phyloP scores from a whole-genome alignment of 1,140 invertebrate genomes.

The Cheumatopsyche charites region DNA sequence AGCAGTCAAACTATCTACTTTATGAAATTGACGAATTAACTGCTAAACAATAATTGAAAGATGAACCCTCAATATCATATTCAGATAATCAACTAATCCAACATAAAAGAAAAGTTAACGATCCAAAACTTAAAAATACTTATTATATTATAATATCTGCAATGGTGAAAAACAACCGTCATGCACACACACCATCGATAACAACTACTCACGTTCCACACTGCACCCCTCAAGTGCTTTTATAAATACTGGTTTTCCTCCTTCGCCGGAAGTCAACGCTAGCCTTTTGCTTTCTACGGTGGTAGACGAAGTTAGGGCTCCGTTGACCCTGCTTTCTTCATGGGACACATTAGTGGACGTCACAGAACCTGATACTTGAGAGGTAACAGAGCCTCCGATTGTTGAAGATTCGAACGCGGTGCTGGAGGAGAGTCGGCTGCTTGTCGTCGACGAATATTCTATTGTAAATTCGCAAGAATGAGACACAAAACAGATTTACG shows the following conservation, averaged over 20 bases:
- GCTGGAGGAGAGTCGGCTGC: slow-evolving; percentile 59
- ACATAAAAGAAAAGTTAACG: too few species aligned
- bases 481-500: slow-evolving; percentile 29
- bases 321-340: slow-evolving; percentile 53
- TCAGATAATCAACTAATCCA: too few species aligned
- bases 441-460: slow-evolving; percentile 65
- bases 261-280: slow-evolving; percentile 50
- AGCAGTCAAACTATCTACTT: neutral
- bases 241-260: slow-evolving; percentile 70
- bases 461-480: slow-evolving; percentile 48
- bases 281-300: slow-evolving; percentile 51
- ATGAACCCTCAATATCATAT: too few species aligned
- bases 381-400: slow-evolving; percentile 45
- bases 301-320: slow-evolving; percentile 56
- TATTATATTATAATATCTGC: too few species aligned
- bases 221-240: slow-evolving; percentile 76
- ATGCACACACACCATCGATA: neutral
- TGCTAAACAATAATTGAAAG: too few species aligned
- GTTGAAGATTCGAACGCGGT: slow-evolving; percentile 59
- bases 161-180: too few species aligned
- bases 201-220: slow-evolving; percentile 75
- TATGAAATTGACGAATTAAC: neutral
- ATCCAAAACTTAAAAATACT: too few species aligned
- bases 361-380: slow-evolving; percentile 53
- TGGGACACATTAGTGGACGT: slow-evolving; percentile 55